Base-by-base conservation (phyloP, 2,113 vertebrate species). In the Prunella himalayana region DNA sequence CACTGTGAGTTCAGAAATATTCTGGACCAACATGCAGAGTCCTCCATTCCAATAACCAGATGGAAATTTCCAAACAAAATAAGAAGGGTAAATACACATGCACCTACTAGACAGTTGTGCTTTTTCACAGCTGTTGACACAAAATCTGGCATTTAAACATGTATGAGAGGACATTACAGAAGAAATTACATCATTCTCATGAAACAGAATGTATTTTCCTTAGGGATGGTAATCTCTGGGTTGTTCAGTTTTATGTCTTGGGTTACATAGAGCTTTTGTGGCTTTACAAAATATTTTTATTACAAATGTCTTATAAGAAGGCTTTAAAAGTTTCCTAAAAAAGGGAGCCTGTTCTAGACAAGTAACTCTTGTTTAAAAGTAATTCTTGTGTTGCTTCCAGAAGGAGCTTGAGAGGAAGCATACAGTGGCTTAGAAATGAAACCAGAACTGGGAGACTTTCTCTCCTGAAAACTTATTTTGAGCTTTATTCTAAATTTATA, bases 101-200 rank as follows among this genome's bases (percentile, higher is more conserved):
- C 30, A 89, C 25, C 83, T 87, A 89, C 49, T 25, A 71, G 49
- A 91, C 87, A 92, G 91, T 87, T 95, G 61, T 69, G 70, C 81
- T 95, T 94, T 96, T 96, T 78, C 79, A 77, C 68, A 90, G 94
- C 69, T 96, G 77, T 64, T 92, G 86, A 89, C 91, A 91, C 18
- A 90, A 57, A 88, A 70, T 21, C 61, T 91, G 83, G 77, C 61
- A 91, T 89, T 92, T 86, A 72, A 84, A 79, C 18, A 35, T 10
- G 33, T 79, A 60, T 19, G 17, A 27, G 89, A 92, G 53, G 70
- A 89, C 84, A 91, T 65, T 88, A 44, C n/a, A 61, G 60, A 64
- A 91, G 83, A 95, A 95, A 92, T 94, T 0, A 95, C 84, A 80
- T 92, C 81, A 95, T 72, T 65, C 41, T 57, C 23, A 73, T 73